Percentiles rank a stretch among this genome's conserved stretches.
phyloP scores from a whole-genome alignment of 1,140 invertebrate genomes.

The Drosophila sturtevanti region DNA sequence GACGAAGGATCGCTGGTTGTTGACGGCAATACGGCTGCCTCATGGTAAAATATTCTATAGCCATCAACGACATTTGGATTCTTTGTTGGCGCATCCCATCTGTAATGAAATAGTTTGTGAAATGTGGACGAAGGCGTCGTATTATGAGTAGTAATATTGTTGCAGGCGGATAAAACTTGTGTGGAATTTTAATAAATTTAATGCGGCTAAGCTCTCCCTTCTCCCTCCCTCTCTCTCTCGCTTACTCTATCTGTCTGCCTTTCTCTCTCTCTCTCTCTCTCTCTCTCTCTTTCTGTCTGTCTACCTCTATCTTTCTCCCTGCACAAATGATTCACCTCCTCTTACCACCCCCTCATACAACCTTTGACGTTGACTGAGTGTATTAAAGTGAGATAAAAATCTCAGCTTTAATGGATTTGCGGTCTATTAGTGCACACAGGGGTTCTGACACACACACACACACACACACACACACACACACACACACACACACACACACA shows the following conservation, averaged over 20 bases:
- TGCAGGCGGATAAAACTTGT: conserved; percentile 69
- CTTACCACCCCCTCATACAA: conserved; percentile 31
- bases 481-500: no score
- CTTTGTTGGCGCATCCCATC: conserved; percentile 91
- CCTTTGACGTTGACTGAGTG: conserved; percentile 79
- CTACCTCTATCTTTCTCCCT: neutral
- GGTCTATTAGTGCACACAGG: conserved; percentile 72
- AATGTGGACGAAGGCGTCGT: conserved; percentile 57
- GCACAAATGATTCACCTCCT: neutral
- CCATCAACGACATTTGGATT: conserved; percentile 92
- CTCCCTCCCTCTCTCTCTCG: neutral
- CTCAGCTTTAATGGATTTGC: conserved; percentile 79
- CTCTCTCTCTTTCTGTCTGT: neutral
- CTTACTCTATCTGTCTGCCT: neutral
- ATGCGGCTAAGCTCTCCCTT: conserved; percentile 37
- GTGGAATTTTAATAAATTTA: conserved; percentile 81
- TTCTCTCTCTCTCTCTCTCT: neutral
- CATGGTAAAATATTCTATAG: conserved; percentile 88
- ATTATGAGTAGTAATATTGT: conserved; percentile 80
- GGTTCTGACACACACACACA: conserved; percentile 15
- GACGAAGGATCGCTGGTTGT: conserved; percentile 40
- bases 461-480: no score
- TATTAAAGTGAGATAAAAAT: conserved; percentile 81
- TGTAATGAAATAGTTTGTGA: conserved; percentile 82
- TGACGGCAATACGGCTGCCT: conserved; percentile 77